Base-by-base conservation (phyloP, 2,113 vertebrate genomes). In the Lagopus leucura region DNA sequence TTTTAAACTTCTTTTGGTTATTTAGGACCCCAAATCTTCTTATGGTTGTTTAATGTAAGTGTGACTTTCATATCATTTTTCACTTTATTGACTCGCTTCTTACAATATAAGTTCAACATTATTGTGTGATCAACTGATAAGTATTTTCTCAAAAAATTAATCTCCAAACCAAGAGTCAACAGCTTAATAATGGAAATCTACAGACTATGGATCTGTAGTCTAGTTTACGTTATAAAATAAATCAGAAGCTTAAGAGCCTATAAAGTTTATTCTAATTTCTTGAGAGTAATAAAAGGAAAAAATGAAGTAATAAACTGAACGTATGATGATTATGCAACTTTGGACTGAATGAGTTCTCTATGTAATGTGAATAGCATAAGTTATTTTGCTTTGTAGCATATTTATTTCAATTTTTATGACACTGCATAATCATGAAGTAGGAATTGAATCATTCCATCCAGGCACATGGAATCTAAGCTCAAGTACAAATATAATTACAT, bases 351-450 rank as follows among this genome's bases (percentile, higher is more conserved):
- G 86, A 74, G 25, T 86, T 77, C 28, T 90, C 28, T 86, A 76
- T 74, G 45, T 88, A 94, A n/a, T n/a, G n/a, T n/a, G n/a, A n/a
- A n/a, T n/a, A n/a, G n/a, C n/a, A n/a, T n/a, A n/a, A n/a, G n/a
- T n/a, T n/a, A n/a, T n/a, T 92, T 95, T 82, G 48, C 34, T 73
- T 94, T 73, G 75, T 57, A 82, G 61, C 43, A 13, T 83, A 89
- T 94, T 89, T 95, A 90, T 94, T 84, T 83, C 74, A 77, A 43
- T 88, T 94, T 95, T 93, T 94, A 94, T 94, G 88, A 67, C 52
- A 57, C 65, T 71, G 61, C 32, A 82, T 94, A 91, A 79, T 83
- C 61, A 83, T 36, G 40, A 40, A 82, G 50, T 76, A 92, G 74
- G 96, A 96, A 92, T 76, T 87, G 45, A 89, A 94, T 86, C 74